Base-by-base conservation (phyloP, 1,140 invertebrate genomes). In the Drosophila repletoides region DNA sequence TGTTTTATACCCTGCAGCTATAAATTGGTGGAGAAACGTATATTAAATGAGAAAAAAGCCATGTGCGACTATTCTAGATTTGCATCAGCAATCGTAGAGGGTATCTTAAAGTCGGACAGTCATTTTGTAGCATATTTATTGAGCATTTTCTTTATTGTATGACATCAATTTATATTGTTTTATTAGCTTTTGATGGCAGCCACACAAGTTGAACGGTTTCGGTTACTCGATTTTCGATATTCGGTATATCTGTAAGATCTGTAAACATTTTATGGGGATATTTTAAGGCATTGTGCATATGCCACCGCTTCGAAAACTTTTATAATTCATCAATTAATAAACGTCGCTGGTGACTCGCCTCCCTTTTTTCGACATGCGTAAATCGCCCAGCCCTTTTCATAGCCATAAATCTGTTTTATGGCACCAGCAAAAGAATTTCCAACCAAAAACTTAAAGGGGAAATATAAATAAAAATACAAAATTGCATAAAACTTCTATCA, bases 251-350 rank as follows among this genome's bases (percentile, higher is more conserved):
- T 38, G 15, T 1, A 12, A 33, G 36, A 48, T 41, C 31, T 56
- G 22, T 28, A 33, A 28, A 17, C 3, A 28, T 9, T 9, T 19
- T 33, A 24, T 51, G 29, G n/a, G n/a, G 38, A 48, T 74, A 67
- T 63, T 28, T 41, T 15, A 12, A 36, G 55, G 61, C 28, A 26
- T 21, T 41, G 70, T 28, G 22, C 53, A 75, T 70, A 51, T 68
- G 56, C 56, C 55, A 60, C 45, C 38, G 64, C 64, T 55, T 19
- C 10, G 33, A 49, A 55, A 33, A 31, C n/a, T 28, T 36, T 79
- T 84, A 84, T 84, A 86, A 84, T 84, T 84, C 68, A 41, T 69
- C 68, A 86, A 86, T 86, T 86, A 86, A 86, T 86, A 76, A 72
- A 80, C 49, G 52, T 86, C 75, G 52, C 55, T 49, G 41, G 40